Conservation (phyloP, 2,888 invertebrate species). For the Sphaeridia pumilis region DNA sequence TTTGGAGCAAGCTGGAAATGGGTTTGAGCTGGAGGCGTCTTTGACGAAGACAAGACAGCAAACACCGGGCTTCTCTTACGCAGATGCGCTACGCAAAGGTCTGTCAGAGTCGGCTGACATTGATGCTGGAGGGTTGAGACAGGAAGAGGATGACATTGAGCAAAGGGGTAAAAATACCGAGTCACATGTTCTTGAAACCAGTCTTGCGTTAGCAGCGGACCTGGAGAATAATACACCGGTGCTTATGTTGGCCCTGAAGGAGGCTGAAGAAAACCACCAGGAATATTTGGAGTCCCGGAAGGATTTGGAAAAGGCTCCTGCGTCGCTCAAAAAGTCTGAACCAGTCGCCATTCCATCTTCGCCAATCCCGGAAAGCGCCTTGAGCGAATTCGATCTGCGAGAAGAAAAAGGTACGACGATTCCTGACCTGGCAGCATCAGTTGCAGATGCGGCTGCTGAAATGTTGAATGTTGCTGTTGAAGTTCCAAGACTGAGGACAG, state of each 20-base stretch:
- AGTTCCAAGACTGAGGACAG: conserved; percentile 4
- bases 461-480: conserved; percentile 11
- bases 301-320: neutral
- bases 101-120: neutral
- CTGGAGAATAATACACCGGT: no score
- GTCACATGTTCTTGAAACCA: no score
- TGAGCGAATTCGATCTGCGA: conserved; percentile 2
- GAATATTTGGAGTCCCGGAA: conserved; percentile 3
- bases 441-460: conserved; percentile 10
- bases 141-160: neutral
- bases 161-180: neutral
- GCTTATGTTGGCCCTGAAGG: no score
- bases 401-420: conserved; percentile 12
- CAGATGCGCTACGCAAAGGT: neutral
- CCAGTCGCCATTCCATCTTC: neutral
- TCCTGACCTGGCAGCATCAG: conserved; percentile 11
- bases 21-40: no score
- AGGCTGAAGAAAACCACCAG: conserved; percentile 4
- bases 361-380: no score
- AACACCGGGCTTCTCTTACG: neutral
- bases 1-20: no score
- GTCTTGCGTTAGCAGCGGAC: no score
- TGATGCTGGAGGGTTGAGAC: neutral
- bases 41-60: no score
- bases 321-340: neutral